These are phyloP conservation scores for Eilema sororculum DNA, from an alignment of 2,888 invertebrate species.

Conservation along the genomic window DNA sequence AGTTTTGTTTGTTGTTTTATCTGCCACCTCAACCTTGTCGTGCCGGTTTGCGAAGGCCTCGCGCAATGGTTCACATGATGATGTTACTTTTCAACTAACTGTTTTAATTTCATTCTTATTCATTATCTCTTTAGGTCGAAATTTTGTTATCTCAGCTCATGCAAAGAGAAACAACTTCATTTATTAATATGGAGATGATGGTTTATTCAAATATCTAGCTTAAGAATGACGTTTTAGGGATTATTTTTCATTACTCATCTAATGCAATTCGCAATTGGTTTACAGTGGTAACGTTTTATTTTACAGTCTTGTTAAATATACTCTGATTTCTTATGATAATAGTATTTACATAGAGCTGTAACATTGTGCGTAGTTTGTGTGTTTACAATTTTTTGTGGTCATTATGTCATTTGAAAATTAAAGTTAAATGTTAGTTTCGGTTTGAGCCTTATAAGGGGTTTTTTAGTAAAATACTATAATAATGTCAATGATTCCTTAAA, in stretches of 20 bases:
- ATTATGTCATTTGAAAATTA: neutral
- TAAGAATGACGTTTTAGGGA: conserved; percentile 15
- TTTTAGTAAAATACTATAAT: neutral
- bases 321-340: conserved; percentile 1
- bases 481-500: neutral
- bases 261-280: conserved; percentile 21
- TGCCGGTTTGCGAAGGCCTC: conserved; percentile 68
- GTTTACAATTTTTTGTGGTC: neutral
- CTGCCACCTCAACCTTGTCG: conserved; percentile 74
- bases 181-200: conserved; percentile 33
- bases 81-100: conserved; percentile 41
- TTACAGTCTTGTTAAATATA: conserved; percentile 25
- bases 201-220: conserved; percentile 28
- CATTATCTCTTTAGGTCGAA: conserved; percentile 37
- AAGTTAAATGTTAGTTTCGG: neutral
- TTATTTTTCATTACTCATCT: conserved; percentile 21
- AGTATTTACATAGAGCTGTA: neutral
- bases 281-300: conserved; percentile 27
- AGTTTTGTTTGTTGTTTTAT: conserved; percentile 67
- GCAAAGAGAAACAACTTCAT: conserved; percentile 37
- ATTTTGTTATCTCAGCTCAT: conserved; percentile 30
- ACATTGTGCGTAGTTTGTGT: neutral
- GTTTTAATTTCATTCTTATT: conserved; percentile 44
- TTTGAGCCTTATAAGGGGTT: neutral
- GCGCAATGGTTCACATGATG: conserved; percentile 63